Base-by-base conservation (phyloP, 64 coral and sea anemone genomes). In the Porites australiensis region DNA sequence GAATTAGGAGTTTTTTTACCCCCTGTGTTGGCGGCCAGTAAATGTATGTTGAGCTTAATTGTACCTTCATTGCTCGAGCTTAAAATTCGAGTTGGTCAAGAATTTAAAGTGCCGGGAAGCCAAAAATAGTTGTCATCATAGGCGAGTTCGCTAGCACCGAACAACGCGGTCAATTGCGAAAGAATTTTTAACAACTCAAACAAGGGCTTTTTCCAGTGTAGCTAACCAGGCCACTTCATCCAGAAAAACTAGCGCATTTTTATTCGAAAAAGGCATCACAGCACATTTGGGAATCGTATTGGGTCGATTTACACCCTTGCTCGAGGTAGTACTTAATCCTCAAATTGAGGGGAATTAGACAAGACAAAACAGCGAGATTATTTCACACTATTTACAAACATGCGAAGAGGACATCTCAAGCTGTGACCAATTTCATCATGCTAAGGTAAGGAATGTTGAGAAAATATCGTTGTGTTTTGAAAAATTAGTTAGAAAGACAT, bases 81-180 rank as follows among this genome's bases (percentile, higher is more conserved):
- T 57, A 57, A 57, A 9, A 23, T 21, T 70, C 62, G 13, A 16
- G 27, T 37, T 37, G 27, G 27, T 37, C 27, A 64, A 13, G 62
- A 64, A 64, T 4, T 64, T 2, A 14, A 5, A 4, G 13, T 37
- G 27, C 27, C 1, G 62, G 18, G 1, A 16, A 64, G 13, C 18
- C 62, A 8, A 64, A 64, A 14, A 64, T 13, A 64, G 18, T 64
- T 64, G 13, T 14, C 62, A 64, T 64, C 13, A 37, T 37, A 16
- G 62, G 54, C 54, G 7, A 64, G 13, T 16, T 64, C 62, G 18
- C 62, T 19, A 64, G 18, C 13, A 16, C 62, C 4, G 62, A 64
- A 70, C 37, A 74, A 61, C 55, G 44, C 37, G 57, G 78, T 81
- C 78, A 60, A 81, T 81, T 81, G 78, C 78, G 37, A 62, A 81